Conservation (phyloP, 2,888 invertebrate genomes). For the Chesias legatella region DNA sequence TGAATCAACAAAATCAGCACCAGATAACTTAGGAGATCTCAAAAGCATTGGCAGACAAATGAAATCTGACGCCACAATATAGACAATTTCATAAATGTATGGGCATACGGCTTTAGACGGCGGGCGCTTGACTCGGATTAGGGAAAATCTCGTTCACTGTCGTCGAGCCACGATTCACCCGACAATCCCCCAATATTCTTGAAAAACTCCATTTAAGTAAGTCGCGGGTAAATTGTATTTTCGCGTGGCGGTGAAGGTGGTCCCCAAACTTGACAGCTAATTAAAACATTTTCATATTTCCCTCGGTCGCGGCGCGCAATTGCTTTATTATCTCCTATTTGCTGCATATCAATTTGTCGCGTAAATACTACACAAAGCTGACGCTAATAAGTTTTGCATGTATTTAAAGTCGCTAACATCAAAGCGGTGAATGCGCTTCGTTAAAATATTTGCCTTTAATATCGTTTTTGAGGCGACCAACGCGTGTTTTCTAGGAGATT, state of each 20-base stretch:
- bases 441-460: too few species aligned
- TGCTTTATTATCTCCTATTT: constrained; percentile 20
- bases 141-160: not conserved
- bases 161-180: constrained; percentile 4
- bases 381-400: constrained; percentile 4
- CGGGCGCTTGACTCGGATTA: constrained; percentile 10
- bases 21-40: too few species aligned
- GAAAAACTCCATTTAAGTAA: constrained; percentile 24
- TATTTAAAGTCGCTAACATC: not conserved
- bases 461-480: too few species aligned
- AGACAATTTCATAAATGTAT: too few species aligned
- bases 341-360: constrained; percentile 1
- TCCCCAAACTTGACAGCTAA: constrained; percentile 24
- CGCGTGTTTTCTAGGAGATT: too few species aligned
- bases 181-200: constrained; percentile 11
- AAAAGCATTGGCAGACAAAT: too few species aligned
- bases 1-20: too few species aligned
- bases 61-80: too few species aligned
- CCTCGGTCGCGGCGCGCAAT: constrained; percentile 8
- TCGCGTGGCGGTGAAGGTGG: constrained; percentile 7
- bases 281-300: constrained; percentile 27
- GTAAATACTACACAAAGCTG: constrained; percentile 3
- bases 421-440: not conserved
- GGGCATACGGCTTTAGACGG: too few species aligned
- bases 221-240: constrained; percentile 34